Conservation (phyloP, 1,140 invertebrate species). For the Drosophila auraria region DNA sequence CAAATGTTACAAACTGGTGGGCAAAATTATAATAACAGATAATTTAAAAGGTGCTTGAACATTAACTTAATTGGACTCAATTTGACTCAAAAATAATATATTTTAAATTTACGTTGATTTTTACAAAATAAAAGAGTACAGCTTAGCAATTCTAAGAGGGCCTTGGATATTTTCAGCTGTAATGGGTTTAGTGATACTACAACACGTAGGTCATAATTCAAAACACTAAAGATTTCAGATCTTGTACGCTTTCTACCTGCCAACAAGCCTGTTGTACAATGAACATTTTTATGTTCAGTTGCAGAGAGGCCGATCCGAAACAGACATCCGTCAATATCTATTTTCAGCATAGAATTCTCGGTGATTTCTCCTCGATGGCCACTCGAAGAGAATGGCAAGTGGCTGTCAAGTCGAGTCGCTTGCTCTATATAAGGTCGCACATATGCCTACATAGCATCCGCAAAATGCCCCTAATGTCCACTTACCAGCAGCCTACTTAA, state of each 20-base stretch:
- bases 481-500: constrained; percentile 74
- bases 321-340: constrained; percentile 46
- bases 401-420: constrained; percentile 52
- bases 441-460: constrained; percentile 66
- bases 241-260: constrained; percentile 19
- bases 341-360: constrained; percentile 60
- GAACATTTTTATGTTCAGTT: constrained; percentile 29
- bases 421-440: constrained; percentile 78
- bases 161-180: not conserved
- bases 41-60: too few relatives aligned
- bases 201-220: constrained; percentile 6
- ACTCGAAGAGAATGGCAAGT: constrained; percentile 60
- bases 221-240: constrained; percentile 10
- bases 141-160: not conserved
- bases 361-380: constrained; percentile 59
- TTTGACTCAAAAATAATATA: not conserved
- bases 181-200: not conserved
- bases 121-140: not conserved
- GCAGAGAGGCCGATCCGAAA: constrained; percentile 18
- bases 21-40: too few relatives aligned
- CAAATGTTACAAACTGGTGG: too few relatives aligned
- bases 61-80: too few relatives aligned
- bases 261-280: constrained; percentile 3
- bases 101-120: not conserved
- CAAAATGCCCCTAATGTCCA: constrained; percentile 79